These are phyloP conservation scores for Cryptotermes secundus DNA, from an alignment of 1,140 invertebrate species.

Conservation along the genomic window DNA sequence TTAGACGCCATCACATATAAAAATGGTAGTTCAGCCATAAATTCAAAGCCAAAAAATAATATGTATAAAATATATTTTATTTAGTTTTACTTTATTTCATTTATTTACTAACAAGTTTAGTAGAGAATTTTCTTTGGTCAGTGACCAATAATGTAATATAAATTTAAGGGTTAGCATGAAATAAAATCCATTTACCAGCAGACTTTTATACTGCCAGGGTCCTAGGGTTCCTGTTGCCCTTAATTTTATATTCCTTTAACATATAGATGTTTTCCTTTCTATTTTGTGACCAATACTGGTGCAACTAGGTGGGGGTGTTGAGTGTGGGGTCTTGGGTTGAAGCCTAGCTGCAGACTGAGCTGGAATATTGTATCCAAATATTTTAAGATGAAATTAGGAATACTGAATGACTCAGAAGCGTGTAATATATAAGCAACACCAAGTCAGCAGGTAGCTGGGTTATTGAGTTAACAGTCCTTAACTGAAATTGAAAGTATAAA, in stretches of 20 bases:
- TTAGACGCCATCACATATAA: slow-evolving; percentile 26
- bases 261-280: background rate
- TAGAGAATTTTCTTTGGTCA: background rate
- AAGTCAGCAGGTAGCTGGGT: background rate
- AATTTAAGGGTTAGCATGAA: background rate
- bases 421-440: background rate
- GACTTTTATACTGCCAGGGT: too few species aligned
- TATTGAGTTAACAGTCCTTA: background rate
- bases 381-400: background rate
- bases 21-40: slow-evolving; percentile 27
- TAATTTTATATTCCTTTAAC: slow-evolving; percentile 4
- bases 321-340: background rate
- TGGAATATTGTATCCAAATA: background rate
- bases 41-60: slow-evolving; percentile 25
- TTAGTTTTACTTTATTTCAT: slow-evolving; percentile 28
- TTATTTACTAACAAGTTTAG: slow-evolving; percentile 25
- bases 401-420: background rate
- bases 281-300: slow-evolving; percentile 23
- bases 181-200: too few species aligned
- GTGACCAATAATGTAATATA: background rate
- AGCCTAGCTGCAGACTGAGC: background rate
- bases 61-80: slow-evolving; percentile 30
- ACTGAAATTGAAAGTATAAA: background rate
- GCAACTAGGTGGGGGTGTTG: slow-evolving; percentile 21
- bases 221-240: background rate